Evolutionary conservation across 2,888 invertebrate species (phyloP).

Genomic region (Orchestes rusci): DNA sequence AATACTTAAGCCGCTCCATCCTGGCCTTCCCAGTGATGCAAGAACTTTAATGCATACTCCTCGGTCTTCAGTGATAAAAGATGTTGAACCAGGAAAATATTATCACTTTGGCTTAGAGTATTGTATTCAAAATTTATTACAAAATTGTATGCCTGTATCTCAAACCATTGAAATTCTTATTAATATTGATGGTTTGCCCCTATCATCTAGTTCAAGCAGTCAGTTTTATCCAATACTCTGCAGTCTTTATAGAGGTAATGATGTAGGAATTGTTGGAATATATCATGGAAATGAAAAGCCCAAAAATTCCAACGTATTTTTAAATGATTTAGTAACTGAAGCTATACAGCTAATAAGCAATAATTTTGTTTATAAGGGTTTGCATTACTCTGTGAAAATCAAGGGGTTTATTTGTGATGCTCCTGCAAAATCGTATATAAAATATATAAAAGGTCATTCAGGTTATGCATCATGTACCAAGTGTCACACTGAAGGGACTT

Average conservation of each 20-base stretch:
- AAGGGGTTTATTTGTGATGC: no score
- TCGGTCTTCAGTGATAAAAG: constrained; percentile 5
- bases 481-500: no score
- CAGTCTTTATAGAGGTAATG: neutral
- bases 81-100: neutral
- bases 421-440: no score
- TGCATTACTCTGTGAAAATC: no score
- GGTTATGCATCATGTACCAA: no score
- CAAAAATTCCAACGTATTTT: constrained; percentile 2
- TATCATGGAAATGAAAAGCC: constrained; percentile 10
- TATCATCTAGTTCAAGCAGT: constrained; percentile 4
- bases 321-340: constrained; percentile 6
- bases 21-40: constrained; percentile 16
- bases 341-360: neutral
- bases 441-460: no score
- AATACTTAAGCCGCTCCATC: constrained; percentile 10
- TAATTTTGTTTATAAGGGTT: no score
- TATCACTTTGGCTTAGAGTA: constrained; percentile 2
- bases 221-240: constrained; percentile 8
- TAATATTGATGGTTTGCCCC: constrained; percentile 4
- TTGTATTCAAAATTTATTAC: neutral
- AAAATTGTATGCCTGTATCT: no score
- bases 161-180: neutral
- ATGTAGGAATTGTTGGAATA: constrained; percentile 5
- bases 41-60: constrained; percentile 18